Evolutionary conservation across 2,888 invertebrate species (phyloP).

Genomic region (Amaurobius ferox): DNA sequence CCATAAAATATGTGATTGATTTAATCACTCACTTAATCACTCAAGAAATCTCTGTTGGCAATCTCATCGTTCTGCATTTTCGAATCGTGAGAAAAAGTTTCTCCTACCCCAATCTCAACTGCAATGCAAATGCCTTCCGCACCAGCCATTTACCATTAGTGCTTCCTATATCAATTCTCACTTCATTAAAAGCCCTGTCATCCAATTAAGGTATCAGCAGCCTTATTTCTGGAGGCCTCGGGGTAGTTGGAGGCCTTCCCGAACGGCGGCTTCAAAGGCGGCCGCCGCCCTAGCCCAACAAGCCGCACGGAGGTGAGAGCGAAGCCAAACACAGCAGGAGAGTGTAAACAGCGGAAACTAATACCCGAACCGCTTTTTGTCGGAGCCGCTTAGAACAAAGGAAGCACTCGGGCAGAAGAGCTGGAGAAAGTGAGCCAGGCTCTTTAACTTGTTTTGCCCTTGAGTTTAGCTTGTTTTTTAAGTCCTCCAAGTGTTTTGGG

Average conservation of each 20-base stretch:
- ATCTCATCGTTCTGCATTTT: too few species aligned
- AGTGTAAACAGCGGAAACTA: constrained; percentile 38
- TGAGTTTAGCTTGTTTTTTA: too few species aligned
- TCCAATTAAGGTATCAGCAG: not conserved
- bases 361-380: constrained; percentile 14
- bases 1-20: too few species aligned
- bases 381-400: not conserved
- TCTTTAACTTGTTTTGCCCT: too few species aligned
- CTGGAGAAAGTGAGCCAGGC: not conserved
- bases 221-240: not conserved
- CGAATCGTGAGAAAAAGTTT: not conserved
- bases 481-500: too few species aligned
- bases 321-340: constrained; percentile 25
- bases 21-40: too few species aligned
- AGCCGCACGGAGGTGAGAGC: not conserved
- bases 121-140: not conserved
- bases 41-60: too few species aligned
- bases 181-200: not conserved
- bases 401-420: not conserved
- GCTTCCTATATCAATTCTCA: not conserved
- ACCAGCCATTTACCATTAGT: not conserved
- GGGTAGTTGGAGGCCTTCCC: too few species aligned
- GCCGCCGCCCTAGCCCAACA: constrained; percentile 17
- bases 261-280: not conserved
- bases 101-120: too few species aligned